Evolutionary conservation across 2,113 vertebrate genomes (phyloP).

Genomic region (Hylia prasina): DNA sequence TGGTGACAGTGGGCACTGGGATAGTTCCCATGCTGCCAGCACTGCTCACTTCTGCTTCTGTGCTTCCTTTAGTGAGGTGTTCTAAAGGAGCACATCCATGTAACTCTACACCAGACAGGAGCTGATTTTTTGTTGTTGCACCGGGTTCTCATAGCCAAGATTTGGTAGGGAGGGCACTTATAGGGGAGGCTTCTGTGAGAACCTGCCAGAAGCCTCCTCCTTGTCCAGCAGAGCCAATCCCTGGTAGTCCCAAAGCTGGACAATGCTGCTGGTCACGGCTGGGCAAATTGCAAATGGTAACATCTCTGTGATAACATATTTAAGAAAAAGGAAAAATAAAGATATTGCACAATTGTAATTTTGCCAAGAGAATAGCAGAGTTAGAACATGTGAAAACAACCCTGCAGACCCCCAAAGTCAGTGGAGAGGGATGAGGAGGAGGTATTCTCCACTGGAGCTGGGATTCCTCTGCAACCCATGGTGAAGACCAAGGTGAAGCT

Average conservation of each 20-base stretch:
- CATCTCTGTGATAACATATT: neutral
- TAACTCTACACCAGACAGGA: neutral
- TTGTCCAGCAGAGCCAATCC: neutral
- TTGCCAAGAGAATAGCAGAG: fast-evolving
- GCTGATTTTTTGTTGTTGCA: neutral
- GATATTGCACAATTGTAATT: neutral
- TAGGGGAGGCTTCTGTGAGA: neutral
- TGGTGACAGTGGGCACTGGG: neutral
- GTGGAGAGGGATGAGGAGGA: neutral
- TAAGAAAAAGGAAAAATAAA: neutral
- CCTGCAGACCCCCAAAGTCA: neutral
- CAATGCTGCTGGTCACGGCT: too few species aligned
- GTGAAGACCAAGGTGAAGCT: neutral
- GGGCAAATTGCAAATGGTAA: neutral
- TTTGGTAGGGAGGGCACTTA: neutral
- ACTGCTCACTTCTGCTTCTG: neutral
- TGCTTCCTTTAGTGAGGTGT: neutral
- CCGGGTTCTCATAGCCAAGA: neutral
- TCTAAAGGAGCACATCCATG: neutral
- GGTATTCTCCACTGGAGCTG: fast-evolving
- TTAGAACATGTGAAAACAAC: neutral
- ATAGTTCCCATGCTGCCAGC: neutral
- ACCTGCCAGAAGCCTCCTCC: neutral
- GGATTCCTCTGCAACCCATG: neutral
- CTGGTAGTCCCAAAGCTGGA: neutral